Evolutionary conservation across 1,140 invertebrate species (phyloP), one percentile per base, ranked within the genome.

Genomic region (Euura lappo): DNA sequence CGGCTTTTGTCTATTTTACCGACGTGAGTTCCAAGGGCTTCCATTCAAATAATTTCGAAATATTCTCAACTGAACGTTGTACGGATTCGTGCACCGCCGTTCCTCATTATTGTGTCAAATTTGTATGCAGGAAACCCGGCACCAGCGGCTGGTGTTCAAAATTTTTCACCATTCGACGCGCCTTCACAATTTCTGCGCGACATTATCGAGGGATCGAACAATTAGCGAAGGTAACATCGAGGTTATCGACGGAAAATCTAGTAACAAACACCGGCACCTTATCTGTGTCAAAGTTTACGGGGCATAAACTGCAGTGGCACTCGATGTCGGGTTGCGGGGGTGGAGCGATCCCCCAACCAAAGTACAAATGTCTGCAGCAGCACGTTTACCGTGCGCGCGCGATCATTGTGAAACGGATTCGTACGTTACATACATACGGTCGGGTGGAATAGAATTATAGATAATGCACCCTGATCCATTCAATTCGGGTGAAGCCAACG

Each of bases 371-470:
- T 60, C 51, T 60, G 51, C 28, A 28, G 28, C 28, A 28, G 28
- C 51, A 60, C 51, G 51, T 68, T 68, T 42, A 42, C 66, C 28
- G 28, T 28, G 28, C 28, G 28, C 28, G 60, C 66, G 66, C 44
- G 44, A 68, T 68, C 44, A 68, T 68, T 68, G 51, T 60, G 51
- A 60, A 60, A 60, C 51, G 51, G 51, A 60, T 60, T n/a, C 51
- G 51, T 60, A 28, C 28, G 28, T n/a, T 28, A 28, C 28, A 64
- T 10, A 68, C 13, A 68, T 28, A 11, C 44, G 66, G 66, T 44
- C 10, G 66, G 8, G 66, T 8, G 51, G 51, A 60, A 60, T 60
- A 60, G 51, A 60, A 60, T 60, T 60, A 60, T 60, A 60, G 51
- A 60, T 68, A 44, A 44, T 68, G 44, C 66, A 42, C 28, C 28